A percentile compares a stretch with the other conserved stretches of the same genome.
phyloP scores from a whole-genome alignment of 2,797 vertebrate genomes.

The Pseudomugil tenellus region DNA sequence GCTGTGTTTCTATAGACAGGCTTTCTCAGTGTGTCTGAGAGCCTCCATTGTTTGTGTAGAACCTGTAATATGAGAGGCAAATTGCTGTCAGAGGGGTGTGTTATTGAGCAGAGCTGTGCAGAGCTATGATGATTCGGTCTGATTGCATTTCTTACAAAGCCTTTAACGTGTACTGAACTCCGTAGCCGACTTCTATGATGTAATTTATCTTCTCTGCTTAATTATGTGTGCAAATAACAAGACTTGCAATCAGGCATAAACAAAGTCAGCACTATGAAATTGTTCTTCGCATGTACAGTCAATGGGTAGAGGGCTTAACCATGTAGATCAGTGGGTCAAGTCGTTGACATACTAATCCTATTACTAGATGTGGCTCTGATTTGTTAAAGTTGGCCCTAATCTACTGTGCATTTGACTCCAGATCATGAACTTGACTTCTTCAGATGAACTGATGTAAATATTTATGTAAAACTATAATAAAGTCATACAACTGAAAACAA shows the following conservation, averaged over 20 bases:
- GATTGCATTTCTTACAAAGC: constrained; percentile 30
- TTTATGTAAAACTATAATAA: not conserved
- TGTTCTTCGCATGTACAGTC: constrained; percentile 54
- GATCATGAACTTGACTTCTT: constrained; percentile 12
- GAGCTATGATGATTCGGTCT: constrained; percentile 34
- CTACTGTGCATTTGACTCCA: constrained; percentile 57
- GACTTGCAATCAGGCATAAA: constrained; percentile 9
- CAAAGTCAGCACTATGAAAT: constrained; percentile 32
- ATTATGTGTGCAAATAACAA: constrained; percentile 40
- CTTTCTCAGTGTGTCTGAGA: constrained; percentile 46
- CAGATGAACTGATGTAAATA: constrained; percentile 11
- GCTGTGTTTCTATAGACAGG: constrained; percentile 39
- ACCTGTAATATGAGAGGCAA: constrained; percentile 64
- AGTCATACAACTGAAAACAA: not conserved
- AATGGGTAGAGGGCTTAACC: constrained; percentile 52
- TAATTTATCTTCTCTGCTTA: constrained; percentile 7
- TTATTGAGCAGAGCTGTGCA: constrained; percentile 30
- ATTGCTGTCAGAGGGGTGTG: constrained; percentile 23
- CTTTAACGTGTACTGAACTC: not conserved
- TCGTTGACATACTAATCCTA: constrained; percentile 69
- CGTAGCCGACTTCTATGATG: not conserved
- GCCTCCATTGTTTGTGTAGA: constrained; percentile 58
- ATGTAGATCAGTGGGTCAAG: constrained; percentile 78
- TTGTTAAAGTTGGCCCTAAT: constrained; percentile 70
- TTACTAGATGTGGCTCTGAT: constrained; percentile 63